Evolutionary conservation across 2,797 vertebrate species (phyloP), one percentile per base, ranked within the genome.

Genomic region (Distichodus sexfasciatus): DNA sequence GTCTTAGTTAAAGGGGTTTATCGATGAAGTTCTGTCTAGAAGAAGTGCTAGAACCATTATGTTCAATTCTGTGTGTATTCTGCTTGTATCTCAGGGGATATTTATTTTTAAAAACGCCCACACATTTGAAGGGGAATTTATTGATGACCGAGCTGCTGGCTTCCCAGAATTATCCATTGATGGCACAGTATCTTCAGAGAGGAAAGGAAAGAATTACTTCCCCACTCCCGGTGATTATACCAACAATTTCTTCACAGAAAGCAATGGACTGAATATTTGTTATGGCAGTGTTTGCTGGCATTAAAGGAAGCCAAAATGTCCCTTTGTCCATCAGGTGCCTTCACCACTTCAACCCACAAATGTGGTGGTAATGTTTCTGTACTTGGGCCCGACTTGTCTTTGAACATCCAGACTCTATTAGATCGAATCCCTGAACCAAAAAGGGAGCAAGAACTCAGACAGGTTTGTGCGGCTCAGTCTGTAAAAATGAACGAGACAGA

Each of bases 391-490:
- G 82, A 90, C 75, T 75, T 91, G 50, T 78, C 87, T 60, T 82
- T 97, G 64, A 85, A 89, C 76, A 76, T 96, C 4, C 60, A 74
- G 7, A 44, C 33, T 28, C 58, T 97, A 50, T 80, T 95, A 83
- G 64, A 82, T 3, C 75, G 68, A 53, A 78, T 96, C 10, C 92
- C 93, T 0, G 51, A 68, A 44, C 50, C 75, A 41, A 77, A 85
- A 2, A 87, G 72, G 10, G 33, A 76, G 0, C 54, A 86, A 36
- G 95, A 96, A 80, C 29, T 76, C 12, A 84, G 87, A 78, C 88
- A 95, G 91, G 96, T 98, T 71, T 70, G 76, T 43, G 12, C 1
- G n/a, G 0, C n/a, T n/a, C n/a, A n/a, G n/a, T n/a, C n/a, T n/a
- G n/a, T n/a, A n/a, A n/a, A n/a, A n/a, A n/a, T n/a, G n/a, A n/a